Percentiles rank a stretch among this genome's conserved stretches.
phyloP scores from a whole-genome alignment of 2,113 vertebrate genomes.

The Macrotus californicus region DNA sequence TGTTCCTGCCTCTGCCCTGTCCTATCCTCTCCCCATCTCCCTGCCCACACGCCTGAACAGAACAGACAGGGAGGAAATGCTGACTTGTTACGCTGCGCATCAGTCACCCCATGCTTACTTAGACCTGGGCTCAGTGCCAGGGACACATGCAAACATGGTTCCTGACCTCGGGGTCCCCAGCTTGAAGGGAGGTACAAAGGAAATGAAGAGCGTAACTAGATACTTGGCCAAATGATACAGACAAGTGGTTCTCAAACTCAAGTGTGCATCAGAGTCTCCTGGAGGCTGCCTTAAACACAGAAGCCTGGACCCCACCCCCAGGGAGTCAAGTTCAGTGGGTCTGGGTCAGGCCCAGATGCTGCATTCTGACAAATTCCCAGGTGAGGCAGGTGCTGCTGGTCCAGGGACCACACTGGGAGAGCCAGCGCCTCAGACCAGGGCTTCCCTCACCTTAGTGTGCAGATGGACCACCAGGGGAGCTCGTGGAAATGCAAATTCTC shows the following conservation, averaged over 20 bases:
- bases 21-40: not conserved
- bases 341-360: not conserved
- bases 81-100: not conserved
- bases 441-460: not conserved
- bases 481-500: not conserved
- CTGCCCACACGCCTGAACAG: not conserved
- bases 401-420: not conserved
- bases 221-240: not conserved
- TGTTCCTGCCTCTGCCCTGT: not conserved
- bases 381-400: not conserved
- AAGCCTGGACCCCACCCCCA: not conserved
- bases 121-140: not conserved
- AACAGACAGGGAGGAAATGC: no score
- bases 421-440: rapidly evolving
- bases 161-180: not conserved
- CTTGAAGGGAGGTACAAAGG: not conserved
- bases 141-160: not conserved
- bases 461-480: not conserved
- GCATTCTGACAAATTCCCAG: not conserved
- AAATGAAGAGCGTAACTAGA: not conserved
- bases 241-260: not conserved
- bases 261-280: not conserved
- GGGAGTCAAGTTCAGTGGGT: not conserved
- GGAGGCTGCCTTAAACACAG: not conserved
- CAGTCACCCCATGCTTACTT: not conserved